Conservation (phyloP, 1,140 invertebrate genomes). For the Drosophila athabasca region DNA sequence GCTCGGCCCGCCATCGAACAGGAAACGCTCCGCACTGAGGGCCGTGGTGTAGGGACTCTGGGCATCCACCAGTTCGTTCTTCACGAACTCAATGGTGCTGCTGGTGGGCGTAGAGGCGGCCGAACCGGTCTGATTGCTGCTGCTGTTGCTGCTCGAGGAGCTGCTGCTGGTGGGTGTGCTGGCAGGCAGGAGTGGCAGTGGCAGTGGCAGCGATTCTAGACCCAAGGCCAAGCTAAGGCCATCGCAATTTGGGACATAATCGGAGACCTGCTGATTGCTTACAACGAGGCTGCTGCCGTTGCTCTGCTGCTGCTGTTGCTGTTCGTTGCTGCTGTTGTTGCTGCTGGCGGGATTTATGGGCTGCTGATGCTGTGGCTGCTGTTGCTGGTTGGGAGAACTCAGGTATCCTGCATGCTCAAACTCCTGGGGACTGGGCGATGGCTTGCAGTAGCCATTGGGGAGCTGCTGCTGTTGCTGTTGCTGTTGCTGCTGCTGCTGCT, state of each 20-base stretch:
- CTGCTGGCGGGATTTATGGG: conserved; percentile 55
- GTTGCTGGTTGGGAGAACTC: conserved; percentile 71
- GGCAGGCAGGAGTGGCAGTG: conserved; percentile 14
- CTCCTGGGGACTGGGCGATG: conserved; percentile 77
- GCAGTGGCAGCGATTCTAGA: conserved; percentile 15
- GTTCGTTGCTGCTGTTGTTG: conserved; percentile 41
- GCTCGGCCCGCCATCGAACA: conserved; percentile 65
- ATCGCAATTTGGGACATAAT: conserved; percentile 71
- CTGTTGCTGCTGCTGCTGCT: conserved; percentile 28
- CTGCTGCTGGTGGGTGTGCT: conserved; percentile 24
- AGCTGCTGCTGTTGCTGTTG: conserved; percentile 46
- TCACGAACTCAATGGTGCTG: conserved; percentile 77
- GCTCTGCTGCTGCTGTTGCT: conserved; percentile 40
- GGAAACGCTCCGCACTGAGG: conserved; percentile 76
- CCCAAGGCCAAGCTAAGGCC: conserved; percentile 29
- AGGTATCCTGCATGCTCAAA: conserved; percentile 73
- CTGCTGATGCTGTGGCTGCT: conserved; percentile 40
- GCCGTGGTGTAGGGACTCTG: conserved; percentile 81
- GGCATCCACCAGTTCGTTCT: conserved; percentile 78
- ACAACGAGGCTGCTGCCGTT: conserved; percentile 14
- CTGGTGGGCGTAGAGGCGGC: conserved; percentile 60
- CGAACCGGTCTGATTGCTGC: conserved; percentile 19
- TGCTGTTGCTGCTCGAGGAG: conserved; percentile 10
- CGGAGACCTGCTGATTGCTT: conserved; percentile 43
- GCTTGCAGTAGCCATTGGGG: conserved; percentile 80